Percentiles rank a stretch among this genome's conserved stretches.
These are phyloP conservation scores for Oryzias woworae DNA, from an alignment of 2,113 vertebrate genomes.

Conservation along the genomic window DNA sequence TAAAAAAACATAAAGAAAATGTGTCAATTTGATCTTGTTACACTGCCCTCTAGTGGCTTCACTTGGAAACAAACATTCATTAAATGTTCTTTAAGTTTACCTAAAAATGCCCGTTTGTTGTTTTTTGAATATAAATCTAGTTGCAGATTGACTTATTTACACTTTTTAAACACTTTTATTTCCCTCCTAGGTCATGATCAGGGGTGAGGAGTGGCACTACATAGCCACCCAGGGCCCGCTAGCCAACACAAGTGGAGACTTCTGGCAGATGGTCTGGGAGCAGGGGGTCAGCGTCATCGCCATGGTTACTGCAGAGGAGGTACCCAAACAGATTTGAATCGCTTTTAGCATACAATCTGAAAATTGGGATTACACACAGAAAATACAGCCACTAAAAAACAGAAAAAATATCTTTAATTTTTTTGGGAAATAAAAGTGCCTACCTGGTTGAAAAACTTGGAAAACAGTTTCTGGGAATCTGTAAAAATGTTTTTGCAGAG, in stretches of 20 bases:
- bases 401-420: too few species aligned
- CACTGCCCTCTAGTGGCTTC: constrained; percentile 49
- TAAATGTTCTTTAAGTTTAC: background rate
- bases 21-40: background rate
- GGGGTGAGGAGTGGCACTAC: constrained; percentile 93
- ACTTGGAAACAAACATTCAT: background rate
- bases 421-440: too few species aligned
- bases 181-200: constrained; percentile 83
- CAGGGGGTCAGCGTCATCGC: constrained; percentile 94
- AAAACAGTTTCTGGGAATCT: too few species aligned
- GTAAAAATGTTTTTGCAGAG: too few species aligned
- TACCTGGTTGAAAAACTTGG: too few species aligned
- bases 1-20: background rate
- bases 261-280: constrained; percentile 99
- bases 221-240: constrained; percentile 93
- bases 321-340: constrained; percentile 51
- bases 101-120: too few species aligned
- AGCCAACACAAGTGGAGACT: constrained; percentile 91
- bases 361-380: too few species aligned
- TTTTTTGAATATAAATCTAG: too few species aligned
- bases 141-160: background rate
- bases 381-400: too few species aligned
- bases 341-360: constrained; percentile 17
- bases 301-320: constrained; percentile 96
- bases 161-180: constrained; percentile 26